A percentile compares a stretch with the other conserved stretches of the same genome.
Evolutionary conservation across 53 echinoderm and acorn worm genomes (phyloP).

Genomic region (Antedon mediterranea): DNA sequence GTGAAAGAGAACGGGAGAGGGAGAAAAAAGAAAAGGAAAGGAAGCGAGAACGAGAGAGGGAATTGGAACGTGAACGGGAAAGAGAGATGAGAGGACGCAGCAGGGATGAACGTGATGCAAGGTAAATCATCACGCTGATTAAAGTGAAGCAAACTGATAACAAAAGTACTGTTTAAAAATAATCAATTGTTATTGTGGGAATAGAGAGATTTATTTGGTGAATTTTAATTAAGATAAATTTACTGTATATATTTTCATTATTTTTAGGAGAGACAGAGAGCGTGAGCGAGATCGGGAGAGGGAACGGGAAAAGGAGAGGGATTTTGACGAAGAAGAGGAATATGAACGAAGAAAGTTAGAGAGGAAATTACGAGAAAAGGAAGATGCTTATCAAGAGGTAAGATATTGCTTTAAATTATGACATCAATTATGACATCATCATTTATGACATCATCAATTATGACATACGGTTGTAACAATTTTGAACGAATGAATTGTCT

Average conservation of each 20-base stretch:
- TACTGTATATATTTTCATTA: neutral
- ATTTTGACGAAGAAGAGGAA: slow-evolving; percentile 62
- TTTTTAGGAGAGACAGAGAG: slow-evolving; percentile 26
- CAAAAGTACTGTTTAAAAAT: no score
- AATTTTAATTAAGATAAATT: no score
- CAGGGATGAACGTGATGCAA: neutral
- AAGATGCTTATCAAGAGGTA: slow-evolving; percentile 93
- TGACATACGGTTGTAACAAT: neutral
- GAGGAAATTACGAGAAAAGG: slow-evolving; percentile 82
- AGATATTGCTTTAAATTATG: no score
- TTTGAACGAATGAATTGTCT: neutral
- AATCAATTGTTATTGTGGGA: no score
- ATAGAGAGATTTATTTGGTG: no score
- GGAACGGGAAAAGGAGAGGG: slow-evolving; percentile 33
- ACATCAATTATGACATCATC: no score
- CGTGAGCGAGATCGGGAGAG: slow-evolving; percentile 45
- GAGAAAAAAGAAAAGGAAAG: slow-evolving; percentile 19
- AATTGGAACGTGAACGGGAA: slow-evolving; percentile 21
- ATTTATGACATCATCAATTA: no score
- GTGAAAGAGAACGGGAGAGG: slow-evolving; percentile 34
- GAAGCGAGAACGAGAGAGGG: slow-evolving; percentile 21
- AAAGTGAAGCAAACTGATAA: no score
- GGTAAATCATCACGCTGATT: neutral
- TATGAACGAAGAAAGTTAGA: slow-evolving; percentile 83
- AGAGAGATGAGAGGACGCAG: slow-evolving; percentile 1